phyloP scores from a whole-genome alignment of 2,888 invertebrate species.

The Thymelicus acteon region DNA sequence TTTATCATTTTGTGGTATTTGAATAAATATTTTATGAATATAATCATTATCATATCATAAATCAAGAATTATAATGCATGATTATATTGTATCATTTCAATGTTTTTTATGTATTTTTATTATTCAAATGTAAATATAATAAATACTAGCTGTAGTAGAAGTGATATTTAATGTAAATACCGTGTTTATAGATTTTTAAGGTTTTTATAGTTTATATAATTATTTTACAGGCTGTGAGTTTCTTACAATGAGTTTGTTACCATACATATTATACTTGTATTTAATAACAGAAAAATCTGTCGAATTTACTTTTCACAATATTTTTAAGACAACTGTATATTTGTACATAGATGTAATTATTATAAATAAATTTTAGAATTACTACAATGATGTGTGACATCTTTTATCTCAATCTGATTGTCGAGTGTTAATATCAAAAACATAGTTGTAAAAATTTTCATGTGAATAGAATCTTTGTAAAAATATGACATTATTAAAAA shows the following conservation, averaged over 20 bases:
- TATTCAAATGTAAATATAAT: background rate
- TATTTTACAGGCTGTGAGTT: conserved; percentile 63
- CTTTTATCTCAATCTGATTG: conserved; percentile 75
- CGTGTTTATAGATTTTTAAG: conserved; percentile 40
- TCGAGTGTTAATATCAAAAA: conserved; percentile 76
- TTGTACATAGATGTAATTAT: conserved; percentile 63
- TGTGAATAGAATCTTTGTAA: conserved; percentile 81
- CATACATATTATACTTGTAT: conserved; percentile 12
- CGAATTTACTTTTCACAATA: conserved; percentile 57
- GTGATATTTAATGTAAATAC: conserved; percentile 27
- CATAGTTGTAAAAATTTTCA: conserved; percentile 73
- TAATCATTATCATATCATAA: conserved; percentile 6
- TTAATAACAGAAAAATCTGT: conserved; percentile 44
- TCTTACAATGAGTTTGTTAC: conserved; percentile 39
- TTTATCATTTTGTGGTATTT: background rate
- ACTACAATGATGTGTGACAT: conserved; percentile 67
- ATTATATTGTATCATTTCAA: background rate
- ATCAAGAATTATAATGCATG: background rate
- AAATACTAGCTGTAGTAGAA: conserved; percentile 7
- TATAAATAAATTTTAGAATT: conserved; percentile 38
- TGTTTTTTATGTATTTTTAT: background rate
- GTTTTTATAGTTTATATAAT: conserved; percentile 34
- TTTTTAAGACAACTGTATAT: conserved; percentile 51
- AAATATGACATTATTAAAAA: conserved; percentile 77
- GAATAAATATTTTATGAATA: background rate